Percentiles rank a stretch among this genome's conserved stretches.
These are phyloP conservation scores for Conomelus anceps DNA, from an alignment of 2,888 invertebrate genomes.

Conservation along the genomic window DNA sequence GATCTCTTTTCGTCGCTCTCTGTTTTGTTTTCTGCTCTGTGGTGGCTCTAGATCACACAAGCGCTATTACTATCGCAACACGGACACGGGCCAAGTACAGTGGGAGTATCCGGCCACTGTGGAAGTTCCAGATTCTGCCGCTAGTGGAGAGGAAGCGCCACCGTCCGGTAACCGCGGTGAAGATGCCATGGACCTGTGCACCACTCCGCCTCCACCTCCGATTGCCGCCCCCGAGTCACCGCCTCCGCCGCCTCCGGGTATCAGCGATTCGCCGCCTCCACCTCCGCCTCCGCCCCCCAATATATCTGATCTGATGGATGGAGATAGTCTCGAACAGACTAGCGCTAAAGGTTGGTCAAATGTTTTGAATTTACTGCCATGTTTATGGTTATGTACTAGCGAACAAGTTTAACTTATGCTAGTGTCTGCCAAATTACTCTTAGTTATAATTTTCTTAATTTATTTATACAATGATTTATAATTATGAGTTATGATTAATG, in stretches of 20 bases:
- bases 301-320: not conserved
- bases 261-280: not conserved
- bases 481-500: too few species aligned
- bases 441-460: too few species aligned
- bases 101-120: conserved; percentile 53
- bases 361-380: too few species aligned
- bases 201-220: conserved; percentile 30
- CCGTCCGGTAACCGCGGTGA: conserved; percentile 30
- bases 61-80: conserved; percentile 59
- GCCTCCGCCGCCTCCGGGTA: conserved; percentile 38
- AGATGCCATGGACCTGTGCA: conserved; percentile 52
- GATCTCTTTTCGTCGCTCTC: conserved; percentile 15
- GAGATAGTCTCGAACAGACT: not conserved
- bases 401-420: too few species aligned
- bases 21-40: conserved; percentile 22
- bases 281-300: conserved; percentile 13
- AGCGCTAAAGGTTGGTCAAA: too few species aligned
- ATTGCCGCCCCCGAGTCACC: conserved; percentile 41
- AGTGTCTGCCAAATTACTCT: too few species aligned
- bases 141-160: not conserved
- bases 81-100: conserved; percentile 51
- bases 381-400: too few species aligned
- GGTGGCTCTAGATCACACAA: conserved; percentile 52
- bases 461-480: too few species aligned
- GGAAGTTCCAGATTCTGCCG: not conserved